phyloP scores from a whole-genome alignment of 1,140 invertebrate genomes.

The Bemisia tabaci region DNA sequence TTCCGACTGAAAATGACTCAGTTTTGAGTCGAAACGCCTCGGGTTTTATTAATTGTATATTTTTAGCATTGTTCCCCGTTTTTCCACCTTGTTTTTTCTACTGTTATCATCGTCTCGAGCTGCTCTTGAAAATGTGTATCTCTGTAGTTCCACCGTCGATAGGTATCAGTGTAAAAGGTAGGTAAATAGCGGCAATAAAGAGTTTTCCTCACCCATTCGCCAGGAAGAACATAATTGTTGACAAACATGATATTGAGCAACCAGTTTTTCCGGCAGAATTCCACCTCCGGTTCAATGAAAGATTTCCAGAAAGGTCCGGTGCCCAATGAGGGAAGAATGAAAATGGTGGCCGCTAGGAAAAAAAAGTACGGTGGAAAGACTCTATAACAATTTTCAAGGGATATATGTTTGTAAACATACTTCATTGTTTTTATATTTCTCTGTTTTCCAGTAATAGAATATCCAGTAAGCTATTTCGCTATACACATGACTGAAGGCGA shows the following conservation, averaged over 20 bases:
- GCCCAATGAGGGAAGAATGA: constrained; percentile 30
- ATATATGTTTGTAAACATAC: too few relatives aligned
- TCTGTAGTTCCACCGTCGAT: background rate
- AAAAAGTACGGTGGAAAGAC: constrained; percentile 13
- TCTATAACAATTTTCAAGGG: constrained; percentile 14
- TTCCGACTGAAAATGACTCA: too few relatives aligned
- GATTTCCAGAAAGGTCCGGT: constrained; percentile 50
- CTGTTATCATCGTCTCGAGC: too few relatives aligned
- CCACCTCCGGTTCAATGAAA: constrained; percentile 41
- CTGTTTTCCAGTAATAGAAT: too few relatives aligned
- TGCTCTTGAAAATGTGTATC: too few relatives aligned
- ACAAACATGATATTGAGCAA: constrained; percentile 73
- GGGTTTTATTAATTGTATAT: too few relatives aligned
- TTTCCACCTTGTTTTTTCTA: too few relatives aligned
- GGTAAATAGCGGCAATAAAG: background rate
- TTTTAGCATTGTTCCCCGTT: too few relatives aligned
- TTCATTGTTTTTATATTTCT: too few relatives aligned
- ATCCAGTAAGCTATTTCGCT: too few relatives aligned
- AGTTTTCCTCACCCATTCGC: constrained; percentile 44
- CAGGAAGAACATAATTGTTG: constrained; percentile 62
- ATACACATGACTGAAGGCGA: too few relatives aligned
- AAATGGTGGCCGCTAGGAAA: constrained; percentile 11
- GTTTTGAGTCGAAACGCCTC: too few relatives aligned
- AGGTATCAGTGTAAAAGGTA: background rate
- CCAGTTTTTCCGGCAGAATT: constrained; percentile 58